Evolutionary conservation across 1,140 invertebrate species (phyloP), one percentile per base, ranked within the genome.

Genomic region (Cydia pomonella): DNA sequence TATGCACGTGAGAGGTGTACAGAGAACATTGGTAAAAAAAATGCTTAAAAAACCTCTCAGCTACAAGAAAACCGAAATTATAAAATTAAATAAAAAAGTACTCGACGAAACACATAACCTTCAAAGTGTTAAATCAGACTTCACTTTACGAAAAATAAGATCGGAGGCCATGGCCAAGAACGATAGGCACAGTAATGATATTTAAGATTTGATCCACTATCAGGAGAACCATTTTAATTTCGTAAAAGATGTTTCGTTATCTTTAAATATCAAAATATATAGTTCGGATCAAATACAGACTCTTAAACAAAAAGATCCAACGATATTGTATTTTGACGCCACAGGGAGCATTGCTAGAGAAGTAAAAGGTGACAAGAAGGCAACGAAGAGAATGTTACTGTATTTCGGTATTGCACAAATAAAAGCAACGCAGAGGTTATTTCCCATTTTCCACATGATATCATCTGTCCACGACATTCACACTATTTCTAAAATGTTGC

Each of bases 401-500:
- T 71, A 71, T n/a, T 6, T 18, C 1, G 66, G 66, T n/a, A 21
- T 71, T 18, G n/a, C 41, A 41, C 29, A 38, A 21, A 10, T 44
- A 38, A 71, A 38, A 71, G 6, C 66, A 38, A 38, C 29, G 1
- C 66, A 71, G 4, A 25, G 66, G 66, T 21, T 71, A 25, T 71
- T 18, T n/a, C 66, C 66, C 1, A 9, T 71, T 41, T 71, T 71
- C 23, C 18, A 16, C 10, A 71, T 71, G 66, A 9, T 71, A 1
- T 71, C 66, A 3, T 5, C 66, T 1, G 66, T 18, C 3, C 66
- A 71, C 18, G 66, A 71, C 18, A 38, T 33, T 2, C 21, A 38
- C 29, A 71, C 23, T 2, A 71, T 71, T 18, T 38, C 41, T n/a
- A 71, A 71, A 71, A 71, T 71, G 38, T n/a, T 71, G 7, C 38